phyloP scores from a whole-genome alignment of 2,888 invertebrate genomes.

The Drosophila trichaetosa region DNA sequence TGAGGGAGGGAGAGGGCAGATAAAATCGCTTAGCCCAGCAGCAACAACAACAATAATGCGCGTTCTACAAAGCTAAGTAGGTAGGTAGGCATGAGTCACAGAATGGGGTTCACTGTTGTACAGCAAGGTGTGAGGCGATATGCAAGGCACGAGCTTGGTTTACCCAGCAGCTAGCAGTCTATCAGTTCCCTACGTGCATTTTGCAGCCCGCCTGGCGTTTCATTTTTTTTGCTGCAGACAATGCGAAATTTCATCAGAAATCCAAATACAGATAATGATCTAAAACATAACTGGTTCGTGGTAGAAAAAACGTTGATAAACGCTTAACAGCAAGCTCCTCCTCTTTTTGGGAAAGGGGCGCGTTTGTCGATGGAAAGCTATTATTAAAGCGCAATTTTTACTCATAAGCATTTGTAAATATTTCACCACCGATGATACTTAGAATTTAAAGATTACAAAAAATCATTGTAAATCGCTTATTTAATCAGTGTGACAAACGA shows the following conservation, averaged over 20 bases:
- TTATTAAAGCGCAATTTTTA: constrained; percentile 8
- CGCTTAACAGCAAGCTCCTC: constrained; percentile 42
- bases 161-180: not conserved
- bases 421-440: constrained; percentile 6
- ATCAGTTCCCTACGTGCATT: constrained; percentile 36
- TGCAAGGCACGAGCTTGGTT: constrained; percentile 11
- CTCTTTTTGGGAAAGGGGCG: constrained; percentile 7
- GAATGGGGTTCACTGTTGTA: constrained; percentile 15
- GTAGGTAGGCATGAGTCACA: constrained; percentile 58
- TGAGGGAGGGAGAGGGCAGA: constrained; percentile 25
- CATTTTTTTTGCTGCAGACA: constrained; percentile 59
- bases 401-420: constrained; percentile 20
- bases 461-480: not conserved
- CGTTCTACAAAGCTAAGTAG: constrained; percentile 12
- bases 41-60: not conserved
- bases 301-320: constrained; percentile 57
- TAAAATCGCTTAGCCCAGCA: constrained; percentile 40
- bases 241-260: constrained; percentile 81
- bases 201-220: constrained; percentile 48
- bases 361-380: constrained; percentile 7
- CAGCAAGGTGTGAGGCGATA: constrained; percentile 28
- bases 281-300: constrained; percentile 80
- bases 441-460: not conserved
- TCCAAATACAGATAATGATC: constrained; percentile 80
- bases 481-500: not conserved